Evolutionary conservation across 1,140 invertebrate genomes (phyloP).

Genomic region (Drosophila melanica): DNA sequence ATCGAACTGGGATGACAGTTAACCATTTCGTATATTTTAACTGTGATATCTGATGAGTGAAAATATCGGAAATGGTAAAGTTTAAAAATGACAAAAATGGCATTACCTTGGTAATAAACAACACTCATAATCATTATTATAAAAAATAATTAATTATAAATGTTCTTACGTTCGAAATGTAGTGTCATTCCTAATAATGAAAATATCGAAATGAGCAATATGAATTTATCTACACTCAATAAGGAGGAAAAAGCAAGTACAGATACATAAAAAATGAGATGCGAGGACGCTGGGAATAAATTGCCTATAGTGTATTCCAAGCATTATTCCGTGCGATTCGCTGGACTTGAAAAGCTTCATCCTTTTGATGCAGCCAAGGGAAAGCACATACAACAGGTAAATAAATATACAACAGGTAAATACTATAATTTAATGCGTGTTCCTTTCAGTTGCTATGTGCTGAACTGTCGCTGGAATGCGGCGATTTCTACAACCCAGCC

Average conservation of each 20-base stretch:
- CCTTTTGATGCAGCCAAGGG: constrained; percentile 96
- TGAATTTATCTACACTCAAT: background rate
- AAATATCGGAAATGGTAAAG: too few relatives aligned
- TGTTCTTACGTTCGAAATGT: too few relatives aligned
- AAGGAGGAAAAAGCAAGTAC: constrained; percentile 1
- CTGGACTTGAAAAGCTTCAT: constrained; percentile 92
- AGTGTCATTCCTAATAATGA: constrained; percentile 6
- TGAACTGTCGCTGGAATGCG: constrained; percentile 84
- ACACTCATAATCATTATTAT: too few relatives aligned
- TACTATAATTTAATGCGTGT: background rate
- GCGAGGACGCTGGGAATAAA: constrained; percentile 50
- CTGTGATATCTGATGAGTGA: background rate
- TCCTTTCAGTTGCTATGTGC: constrained; percentile 82
- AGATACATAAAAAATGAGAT: constrained; percentile 39
- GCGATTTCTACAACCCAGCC: constrained; percentile 86
- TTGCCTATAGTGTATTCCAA: constrained; percentile 90
- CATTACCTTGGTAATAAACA: too few relatives aligned
- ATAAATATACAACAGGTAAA: background rate
- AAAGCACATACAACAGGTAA: constrained; percentile 89
- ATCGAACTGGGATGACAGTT: background rate
- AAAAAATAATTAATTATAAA: too few relatives aligned
- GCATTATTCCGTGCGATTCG: constrained; percentile 93
- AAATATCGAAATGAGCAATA: background rate
- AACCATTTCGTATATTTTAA: background rate
- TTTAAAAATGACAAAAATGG: background rate